A percentile compares a stretch with the other conserved stretches of the same genome.
Conservation (phyloP, 2,797 vertebrate species). For the Typhlichthys eigenmanni region DNA sequence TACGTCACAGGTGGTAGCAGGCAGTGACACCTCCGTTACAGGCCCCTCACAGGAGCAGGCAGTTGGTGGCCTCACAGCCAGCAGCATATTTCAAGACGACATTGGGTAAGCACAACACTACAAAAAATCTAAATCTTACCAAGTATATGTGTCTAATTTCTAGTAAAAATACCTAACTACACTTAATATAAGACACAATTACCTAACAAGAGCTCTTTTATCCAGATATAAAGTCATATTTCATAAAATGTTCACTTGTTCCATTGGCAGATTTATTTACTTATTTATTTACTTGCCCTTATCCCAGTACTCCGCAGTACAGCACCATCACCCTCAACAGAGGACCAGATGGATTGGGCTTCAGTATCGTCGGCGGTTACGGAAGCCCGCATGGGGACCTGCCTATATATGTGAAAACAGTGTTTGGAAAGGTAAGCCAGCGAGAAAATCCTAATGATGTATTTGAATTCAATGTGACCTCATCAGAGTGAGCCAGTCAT, state of each 20-base stretch:
- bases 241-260: too few species aligned
- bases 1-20: constrained; percentile 76
- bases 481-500: too few species aligned
- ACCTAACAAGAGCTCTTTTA: too few species aligned
- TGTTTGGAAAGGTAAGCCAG: constrained; percentile 90
- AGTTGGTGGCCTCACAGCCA: constrained; percentile 75
- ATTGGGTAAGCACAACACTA: constrained; percentile 79
- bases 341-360: constrained; percentile 95
- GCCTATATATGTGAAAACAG: constrained; percentile 97
- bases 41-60: constrained; percentile 82
- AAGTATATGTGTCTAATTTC: too few species aligned
- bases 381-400: constrained; percentile 96
- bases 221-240: too few species aligned
- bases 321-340: constrained; percentile 90
- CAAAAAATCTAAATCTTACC: too few species aligned
- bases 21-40: constrained; percentile 91
- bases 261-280: too few species aligned
- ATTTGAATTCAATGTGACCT: background rate
- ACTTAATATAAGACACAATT: too few species aligned
- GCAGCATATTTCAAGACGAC: constrained; percentile 93
- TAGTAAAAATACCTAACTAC: too few species aligned
- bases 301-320: constrained; percentile 89
- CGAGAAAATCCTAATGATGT: background rate
- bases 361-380: constrained; percentile 96
- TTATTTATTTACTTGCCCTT: background rate